A percentile compares a stretch with the other conserved stretches of the same genome.
These are phyloP conservation scores for Gastracanthus pulcherrimus DNA, from an alignment of 2,888 invertebrate genomes.

Conservation along the genomic window DNA sequence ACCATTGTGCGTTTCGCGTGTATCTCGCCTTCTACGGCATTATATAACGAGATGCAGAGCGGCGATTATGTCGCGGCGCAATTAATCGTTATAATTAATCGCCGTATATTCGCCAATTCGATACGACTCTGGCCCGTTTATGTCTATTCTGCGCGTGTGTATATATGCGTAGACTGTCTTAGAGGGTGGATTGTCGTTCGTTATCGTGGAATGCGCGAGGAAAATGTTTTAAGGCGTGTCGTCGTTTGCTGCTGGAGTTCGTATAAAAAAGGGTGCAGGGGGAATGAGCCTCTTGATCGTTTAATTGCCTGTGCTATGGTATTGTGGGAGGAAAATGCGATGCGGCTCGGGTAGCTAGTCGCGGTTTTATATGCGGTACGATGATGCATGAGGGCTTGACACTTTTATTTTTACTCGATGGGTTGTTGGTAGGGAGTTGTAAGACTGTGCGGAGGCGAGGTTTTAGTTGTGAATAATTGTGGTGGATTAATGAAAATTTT, in stretches of 20 bases:
- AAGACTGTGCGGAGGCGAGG: background rate
- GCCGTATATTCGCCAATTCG: conserved; percentile 16
- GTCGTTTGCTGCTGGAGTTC: background rate
- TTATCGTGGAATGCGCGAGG: conserved; percentile 4
- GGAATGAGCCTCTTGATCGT: conserved; percentile 28
- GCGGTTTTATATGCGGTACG: background rate
- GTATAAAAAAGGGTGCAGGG: background rate
- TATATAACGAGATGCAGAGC: conserved; percentile 38
- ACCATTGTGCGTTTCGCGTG: conserved; percentile 54
- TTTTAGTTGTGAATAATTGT: background rate
- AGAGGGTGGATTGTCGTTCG: background rate
- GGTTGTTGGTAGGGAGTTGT: background rate
- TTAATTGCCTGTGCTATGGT: conserved; percentile 18
- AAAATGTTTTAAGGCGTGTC: background rate
- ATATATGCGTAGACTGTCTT: background rate
- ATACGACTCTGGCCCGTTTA: conserved; percentile 6
- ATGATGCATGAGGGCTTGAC: background rate
- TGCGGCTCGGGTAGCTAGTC: background rate
- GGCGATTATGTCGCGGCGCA: conserved; percentile 34
- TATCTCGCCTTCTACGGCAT: background rate
- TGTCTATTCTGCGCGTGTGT: background rate
- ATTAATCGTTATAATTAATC: conserved; percentile 52
- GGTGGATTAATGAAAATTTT: background rate
- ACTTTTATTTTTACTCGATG: background rate
- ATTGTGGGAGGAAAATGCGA: background rate